Conservation (phyloP, 2,888 invertebrate species). For the Pammene fasciana region DNA sequence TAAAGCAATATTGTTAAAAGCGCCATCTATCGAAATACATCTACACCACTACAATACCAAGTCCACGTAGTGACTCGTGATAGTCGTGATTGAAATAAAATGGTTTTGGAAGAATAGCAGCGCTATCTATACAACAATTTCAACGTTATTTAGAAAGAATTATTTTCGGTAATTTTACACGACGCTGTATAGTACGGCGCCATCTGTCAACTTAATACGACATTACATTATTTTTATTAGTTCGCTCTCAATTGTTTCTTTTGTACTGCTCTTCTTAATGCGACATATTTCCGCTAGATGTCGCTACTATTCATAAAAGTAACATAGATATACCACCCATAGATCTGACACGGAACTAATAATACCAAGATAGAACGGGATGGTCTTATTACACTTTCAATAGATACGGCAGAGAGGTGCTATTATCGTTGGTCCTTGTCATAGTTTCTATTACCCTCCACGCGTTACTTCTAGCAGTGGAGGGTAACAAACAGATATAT, state of each 20-base stretch:
- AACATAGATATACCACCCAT: too few species aligned
- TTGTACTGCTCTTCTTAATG: not conserved
- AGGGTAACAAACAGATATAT: too few species aligned
- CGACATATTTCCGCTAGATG: not conserved
- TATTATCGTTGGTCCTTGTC: too few species aligned
- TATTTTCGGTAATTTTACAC: too few species aligned
- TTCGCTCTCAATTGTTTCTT: not conserved
- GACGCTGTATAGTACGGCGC: not conserved
- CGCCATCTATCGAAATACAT: not conserved
- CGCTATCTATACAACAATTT: not conserved
- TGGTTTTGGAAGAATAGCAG: not conserved
- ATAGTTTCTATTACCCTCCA: too few species aligned
- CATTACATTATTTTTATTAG: not conserved
- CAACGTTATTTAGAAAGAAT: not conserved
- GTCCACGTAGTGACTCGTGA: not conserved
- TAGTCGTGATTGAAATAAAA: too few species aligned
- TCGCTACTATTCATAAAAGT: not conserved
- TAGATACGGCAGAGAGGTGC: too few species aligned
- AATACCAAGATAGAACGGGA: too few species aligned
- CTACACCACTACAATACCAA: not conserved
- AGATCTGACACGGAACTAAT: too few species aligned
- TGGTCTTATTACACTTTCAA: too few species aligned
- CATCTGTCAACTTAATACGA: constrained; percentile 7
- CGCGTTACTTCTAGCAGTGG: too few species aligned
- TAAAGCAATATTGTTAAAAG: not conserved